A percentile compares a stretch with the other conserved stretches of the same genome.
Conservation (phyloP, 37 sponge, comb jelly and placozoan genomes). For the Diacarnus erythraeanus region DNA sequence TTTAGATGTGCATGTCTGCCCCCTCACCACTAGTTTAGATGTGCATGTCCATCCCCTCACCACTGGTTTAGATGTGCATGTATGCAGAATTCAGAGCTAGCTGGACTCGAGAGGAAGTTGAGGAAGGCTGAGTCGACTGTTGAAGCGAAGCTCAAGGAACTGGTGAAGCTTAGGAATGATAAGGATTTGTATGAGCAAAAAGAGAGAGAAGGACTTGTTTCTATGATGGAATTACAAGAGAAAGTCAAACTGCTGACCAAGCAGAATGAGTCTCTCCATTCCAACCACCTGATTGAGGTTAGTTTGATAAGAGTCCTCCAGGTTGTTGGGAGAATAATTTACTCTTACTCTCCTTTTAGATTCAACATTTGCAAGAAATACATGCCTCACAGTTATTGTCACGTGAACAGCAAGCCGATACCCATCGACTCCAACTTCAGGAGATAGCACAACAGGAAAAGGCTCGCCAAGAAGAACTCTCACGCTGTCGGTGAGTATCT, state of each 20-base stretch:
- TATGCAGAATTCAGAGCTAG: not conserved
- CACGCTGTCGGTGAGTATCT: constrained; percentile 29
- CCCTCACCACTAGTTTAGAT: not conserved
- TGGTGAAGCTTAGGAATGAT: constrained; percentile 8
- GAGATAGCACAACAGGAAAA: constrained; percentile 35
- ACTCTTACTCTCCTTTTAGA: constrained; percentile 1
- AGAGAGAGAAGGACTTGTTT: constrained; percentile 11
- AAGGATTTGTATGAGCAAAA: constrained; percentile 4
- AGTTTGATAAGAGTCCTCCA: not conserved
- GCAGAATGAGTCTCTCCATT: constrained; percentile 8
- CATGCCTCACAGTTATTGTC: constrained; percentile 41
- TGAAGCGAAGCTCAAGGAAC: not conserved
- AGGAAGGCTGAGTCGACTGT: constrained; percentile 32
- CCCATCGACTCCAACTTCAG: constrained; percentile 55
- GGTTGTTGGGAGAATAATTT: not conserved
- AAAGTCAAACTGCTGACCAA: constrained; percentile 36
- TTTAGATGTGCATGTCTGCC: not conserved
- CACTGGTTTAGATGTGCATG: not conserved
- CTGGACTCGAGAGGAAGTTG: constrained; percentile 3
- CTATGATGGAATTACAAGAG: constrained; percentile 3
- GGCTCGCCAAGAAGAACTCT: constrained; percentile 55
- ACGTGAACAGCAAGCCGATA: constrained; percentile 42
- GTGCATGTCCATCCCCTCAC: not conserved
- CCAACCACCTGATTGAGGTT: constrained; percentile 20
- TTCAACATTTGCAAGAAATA: constrained; percentile 39